These are phyloP conservation scores for Exephanes ischioxanthus DNA, from an alignment of 2,888 invertebrate genomes.

Conservation along the genomic window DNA sequence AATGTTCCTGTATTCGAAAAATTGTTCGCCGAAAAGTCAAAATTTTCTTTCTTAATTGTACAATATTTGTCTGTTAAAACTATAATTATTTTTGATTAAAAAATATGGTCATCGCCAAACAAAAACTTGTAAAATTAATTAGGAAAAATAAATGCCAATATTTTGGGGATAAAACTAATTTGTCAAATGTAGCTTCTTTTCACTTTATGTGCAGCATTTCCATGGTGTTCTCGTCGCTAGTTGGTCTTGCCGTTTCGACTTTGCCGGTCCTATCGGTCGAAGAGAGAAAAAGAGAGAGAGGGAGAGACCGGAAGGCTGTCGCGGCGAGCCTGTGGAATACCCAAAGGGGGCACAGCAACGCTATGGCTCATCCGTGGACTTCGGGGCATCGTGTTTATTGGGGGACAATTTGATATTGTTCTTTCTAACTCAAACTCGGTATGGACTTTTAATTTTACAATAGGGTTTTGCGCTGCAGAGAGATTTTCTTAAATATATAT, in stretches of 20 bases:
- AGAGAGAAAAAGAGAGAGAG: not conserved
- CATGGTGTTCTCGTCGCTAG: too few relatives aligned
- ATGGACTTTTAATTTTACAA: slow-evolving; percentile 77
- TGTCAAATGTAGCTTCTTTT: too few relatives aligned
- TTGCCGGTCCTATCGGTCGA: not conserved
- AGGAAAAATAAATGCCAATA: too few relatives aligned
- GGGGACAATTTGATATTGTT: slow-evolving; percentile 77
- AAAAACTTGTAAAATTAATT: too few relatives aligned
- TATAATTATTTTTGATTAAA: too few relatives aligned
- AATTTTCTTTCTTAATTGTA: too few relatives aligned
- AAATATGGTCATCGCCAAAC: too few relatives aligned
- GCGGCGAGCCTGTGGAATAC: not conserved
- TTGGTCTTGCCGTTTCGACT: not conserved
- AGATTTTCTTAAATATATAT: slow-evolving; percentile 37
- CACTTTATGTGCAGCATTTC: not conserved
- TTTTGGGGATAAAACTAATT: too few relatives aligned
- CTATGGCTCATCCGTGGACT: not conserved
- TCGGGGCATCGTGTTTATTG: slow-evolving; percentile 69
- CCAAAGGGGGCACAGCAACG: not conserved
- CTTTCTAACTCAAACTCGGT: slow-evolving; percentile 48
- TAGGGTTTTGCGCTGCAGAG: slow-evolving; percentile 74
- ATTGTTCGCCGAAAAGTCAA: too few relatives aligned
- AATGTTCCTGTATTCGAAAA: not conserved
- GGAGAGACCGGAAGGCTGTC: not conserved
- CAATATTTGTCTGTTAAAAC: not conserved